Base-by-base conservation (phyloP, 2,113 vertebrate species). In the Pollachius pollachius region DNA sequence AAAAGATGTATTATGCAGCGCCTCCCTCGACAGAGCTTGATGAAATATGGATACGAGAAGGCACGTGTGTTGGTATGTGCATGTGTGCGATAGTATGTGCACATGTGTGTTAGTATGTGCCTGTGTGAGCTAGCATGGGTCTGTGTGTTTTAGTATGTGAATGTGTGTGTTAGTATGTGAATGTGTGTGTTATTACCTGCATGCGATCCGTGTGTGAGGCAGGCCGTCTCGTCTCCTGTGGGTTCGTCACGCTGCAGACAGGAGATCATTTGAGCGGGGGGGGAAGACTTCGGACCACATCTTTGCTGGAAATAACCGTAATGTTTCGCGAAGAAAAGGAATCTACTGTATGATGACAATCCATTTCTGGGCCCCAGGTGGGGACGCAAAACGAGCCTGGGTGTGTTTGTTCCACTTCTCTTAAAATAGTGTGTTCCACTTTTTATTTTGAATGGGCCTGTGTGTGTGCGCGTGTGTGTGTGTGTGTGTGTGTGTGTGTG, bases 351-450 rank as follows among this genome's bases (percentile, higher is more conserved):
- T 83, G 85, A 87, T 78, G 80, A 80, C 73, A 89, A 88, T 82
- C 77, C 86, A 89, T 90, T 88, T 82, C 81, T 69, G 71, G 84
- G 86, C 78, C 81, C 87, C 88, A 91, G 89, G 88, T 90, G 90
- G 87, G 83, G 85, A 84, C 81, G 83, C 90, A 87, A 89, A 91
- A 89, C 89, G 80, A 81, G 72, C 61, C 70, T 84, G 78, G 77
- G 81, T 87, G 81, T 84, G 77, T 85, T 73, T 80, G 81, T 84
- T 84, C 81, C 79, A 84, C 70, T 87, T 87, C 66, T 80, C 74
- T 81, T 76, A 80, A 85, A 89, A 87, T 88, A 80, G 78, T 78
- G 8, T 25, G 34, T 52, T 57, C 52, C 21, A 21, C 21, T 83
- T 83, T 84, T 87, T 88, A 85, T 87, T 88, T 86, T 73, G 78